These are phyloP conservation scores for Odocoileus hemionus DNA, from an alignment of 2,113 vertebrate species.

Conservation along the genomic window DNA sequence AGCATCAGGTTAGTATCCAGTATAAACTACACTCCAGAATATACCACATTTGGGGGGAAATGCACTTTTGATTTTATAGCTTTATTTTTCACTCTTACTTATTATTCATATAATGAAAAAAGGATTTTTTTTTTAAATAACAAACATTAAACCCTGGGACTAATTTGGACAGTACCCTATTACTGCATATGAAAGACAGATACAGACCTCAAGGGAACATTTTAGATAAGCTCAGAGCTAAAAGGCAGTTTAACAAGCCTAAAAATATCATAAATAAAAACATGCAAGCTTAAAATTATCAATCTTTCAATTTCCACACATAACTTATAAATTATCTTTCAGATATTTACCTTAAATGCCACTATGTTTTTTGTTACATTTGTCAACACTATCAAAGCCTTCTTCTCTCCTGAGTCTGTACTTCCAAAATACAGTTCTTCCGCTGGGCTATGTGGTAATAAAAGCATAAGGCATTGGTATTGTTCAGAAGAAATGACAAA, in stretches of 20 bases:
- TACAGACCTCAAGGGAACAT: background rate
- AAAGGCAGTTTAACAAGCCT: background rate
- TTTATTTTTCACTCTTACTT: slow-evolving; percentile 9
- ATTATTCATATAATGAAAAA: slow-evolving; percentile 15
- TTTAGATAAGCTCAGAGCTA: slow-evolving; percentile 19
- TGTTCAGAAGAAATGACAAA: slow-evolving; percentile 19
- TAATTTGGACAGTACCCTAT: background rate
- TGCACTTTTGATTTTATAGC: background rate
- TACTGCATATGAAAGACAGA: background rate
- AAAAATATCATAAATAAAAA: background rate
- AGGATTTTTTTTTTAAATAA: background rate
- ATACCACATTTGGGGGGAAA: background rate
- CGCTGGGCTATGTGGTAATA: slow-evolving; percentile 86
- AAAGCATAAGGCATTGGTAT: background rate
- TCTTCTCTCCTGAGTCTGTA: slow-evolving; percentile 91
- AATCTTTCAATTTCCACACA: background rate
- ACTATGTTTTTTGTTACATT: slow-evolving; percentile 96
- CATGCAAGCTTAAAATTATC: background rate
- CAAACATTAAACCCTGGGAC: background rate
- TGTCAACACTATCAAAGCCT: slow-evolving; percentile 93
- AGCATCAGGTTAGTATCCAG: background rate
- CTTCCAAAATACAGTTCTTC: slow-evolving; percentile 96
- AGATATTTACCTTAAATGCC: slow-evolving; percentile 93
- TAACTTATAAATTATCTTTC: background rate
- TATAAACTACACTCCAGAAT: background rate